Evolutionary conservation across 2,113 vertebrate genomes (phyloP).

Genomic region (Kryptolebias marmoratus): DNA sequence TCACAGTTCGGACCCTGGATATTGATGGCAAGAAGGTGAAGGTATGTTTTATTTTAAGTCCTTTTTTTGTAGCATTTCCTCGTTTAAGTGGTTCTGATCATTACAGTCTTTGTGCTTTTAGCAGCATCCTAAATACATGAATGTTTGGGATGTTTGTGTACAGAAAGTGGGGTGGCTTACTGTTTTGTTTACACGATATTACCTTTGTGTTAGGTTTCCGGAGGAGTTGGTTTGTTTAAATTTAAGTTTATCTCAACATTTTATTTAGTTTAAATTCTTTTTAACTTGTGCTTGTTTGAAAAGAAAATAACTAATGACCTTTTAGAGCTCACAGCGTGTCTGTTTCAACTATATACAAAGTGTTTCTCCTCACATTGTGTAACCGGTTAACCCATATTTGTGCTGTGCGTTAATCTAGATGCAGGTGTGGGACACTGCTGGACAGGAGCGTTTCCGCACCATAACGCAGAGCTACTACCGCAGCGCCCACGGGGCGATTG

Average conservation of each 20-base stretch:
- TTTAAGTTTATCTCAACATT: too few species aligned
- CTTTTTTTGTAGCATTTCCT: background rate
- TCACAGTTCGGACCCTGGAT: constrained; percentile 90
- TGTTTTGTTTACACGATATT: too few species aligned
- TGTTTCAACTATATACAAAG: background rate
- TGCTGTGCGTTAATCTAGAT: constrained; percentile 81
- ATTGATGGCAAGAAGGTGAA: constrained; percentile 94
- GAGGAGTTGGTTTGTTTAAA: too few species aligned
- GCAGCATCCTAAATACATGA: too few species aligned
- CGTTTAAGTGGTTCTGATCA: too few species aligned
- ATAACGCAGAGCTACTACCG: constrained; percentile 99
- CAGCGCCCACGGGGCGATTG: constrained; percentile 94
- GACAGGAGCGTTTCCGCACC: constrained; percentile 95
- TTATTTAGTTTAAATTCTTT: background rate
- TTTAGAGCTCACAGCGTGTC: background rate
- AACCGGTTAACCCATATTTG: background rate
- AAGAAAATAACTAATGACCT: background rate
- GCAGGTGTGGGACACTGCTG: constrained; percentile 98
- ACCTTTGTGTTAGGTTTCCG: too few species aligned
- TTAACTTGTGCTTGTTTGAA: background rate
- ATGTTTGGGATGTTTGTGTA: too few species aligned
- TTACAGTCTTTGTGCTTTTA: too few species aligned
- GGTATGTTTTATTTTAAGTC: constrained; percentile 72
- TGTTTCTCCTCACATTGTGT: background rate
- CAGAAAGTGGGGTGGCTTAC: too few species aligned